Conservation (phyloP, 2,797 vertebrate species). For the Microctenopoma lineatum region DNA sequence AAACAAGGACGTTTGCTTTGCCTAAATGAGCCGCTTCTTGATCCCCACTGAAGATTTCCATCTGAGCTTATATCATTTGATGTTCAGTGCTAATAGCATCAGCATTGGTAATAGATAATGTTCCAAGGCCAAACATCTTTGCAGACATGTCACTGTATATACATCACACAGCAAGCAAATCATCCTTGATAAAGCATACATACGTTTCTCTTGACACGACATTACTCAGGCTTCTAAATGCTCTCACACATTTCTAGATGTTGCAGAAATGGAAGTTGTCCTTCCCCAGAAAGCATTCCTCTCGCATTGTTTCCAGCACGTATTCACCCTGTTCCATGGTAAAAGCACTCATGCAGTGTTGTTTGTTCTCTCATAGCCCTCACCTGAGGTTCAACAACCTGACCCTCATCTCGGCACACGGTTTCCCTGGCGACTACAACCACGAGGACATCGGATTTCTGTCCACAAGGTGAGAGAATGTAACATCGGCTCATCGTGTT, state of each 20-base stretch:
- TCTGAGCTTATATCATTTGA: neutral
- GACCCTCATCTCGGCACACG: slow-evolving; percentile 89
- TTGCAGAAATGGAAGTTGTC: neutral
- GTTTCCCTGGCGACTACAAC: slow-evolving; percentile 80
- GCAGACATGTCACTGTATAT: neutral
- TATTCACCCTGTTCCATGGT: neutral
- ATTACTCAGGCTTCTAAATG: neutral
- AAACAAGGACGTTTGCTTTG: no score
- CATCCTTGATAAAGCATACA: neutral
- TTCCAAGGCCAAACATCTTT: neutral
- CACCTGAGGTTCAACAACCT: slow-evolving; percentile 93
- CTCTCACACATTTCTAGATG: neutral
- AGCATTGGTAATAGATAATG: neutral
- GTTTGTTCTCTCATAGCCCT: slow-evolving; percentile 80
- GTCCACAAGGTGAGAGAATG: slow-evolving; percentile 86
- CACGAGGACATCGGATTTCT: slow-evolving; percentile 83
- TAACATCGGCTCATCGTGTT: neutral
- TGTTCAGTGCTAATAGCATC: neutral
- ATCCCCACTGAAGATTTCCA: neutral
- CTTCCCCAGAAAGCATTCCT: slow-evolving; percentile 12
- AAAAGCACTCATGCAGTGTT: slow-evolving; percentile 9
- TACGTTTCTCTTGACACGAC: neutral
- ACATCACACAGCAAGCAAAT: neutral
- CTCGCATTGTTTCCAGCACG: neutral
- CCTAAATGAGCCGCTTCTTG: no score